These are phyloP conservation scores for Rambutsinella grinnellia DNA, from an alignment of 2,888 invertebrate genomes.

Conservation along the genomic window DNA sequence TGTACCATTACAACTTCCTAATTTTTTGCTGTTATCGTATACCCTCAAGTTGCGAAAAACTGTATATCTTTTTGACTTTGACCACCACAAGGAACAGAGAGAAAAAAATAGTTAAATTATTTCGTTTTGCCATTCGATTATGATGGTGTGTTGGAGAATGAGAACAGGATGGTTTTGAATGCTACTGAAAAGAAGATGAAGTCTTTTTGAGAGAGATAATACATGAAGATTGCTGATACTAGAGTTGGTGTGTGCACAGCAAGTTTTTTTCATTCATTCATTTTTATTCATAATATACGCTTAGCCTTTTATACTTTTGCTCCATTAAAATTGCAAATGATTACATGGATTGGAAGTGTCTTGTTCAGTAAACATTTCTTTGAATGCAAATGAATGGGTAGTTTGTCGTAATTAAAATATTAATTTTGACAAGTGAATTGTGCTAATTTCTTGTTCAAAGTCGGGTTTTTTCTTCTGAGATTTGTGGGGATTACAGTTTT, in stretches of 20 bases:
- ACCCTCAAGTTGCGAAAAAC: not conserved
- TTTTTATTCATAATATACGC: too few species aligned
- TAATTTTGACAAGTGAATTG: too few species aligned
- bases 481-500: too few species aligned
- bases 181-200: not conserved
- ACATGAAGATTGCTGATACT: too few species aligned
- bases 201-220: not conserved
- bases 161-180: not conserved
- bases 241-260: not conserved
- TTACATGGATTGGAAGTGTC: too few species aligned
- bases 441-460: too few species aligned
- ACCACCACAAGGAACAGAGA: not conserved
- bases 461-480: too few species aligned
- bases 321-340: too few species aligned
- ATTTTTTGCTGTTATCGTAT: constrained; percentile 21
- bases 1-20: constrained; percentile 44
- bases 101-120: not conserved
- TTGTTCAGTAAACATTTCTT: too few species aligned
- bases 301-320: too few species aligned
- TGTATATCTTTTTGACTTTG: not conserved
- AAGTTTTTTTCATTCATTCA: constrained; percentile 11
- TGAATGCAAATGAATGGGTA: too few species aligned
- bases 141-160: not conserved
- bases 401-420: too few species aligned
- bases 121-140: not conserved